A percentile compares a stretch with the other conserved stretches of the same genome.
Evolutionary conservation across 2,888 invertebrate genomes (phyloP).

Genomic region (Diogma glabrata): DNA sequence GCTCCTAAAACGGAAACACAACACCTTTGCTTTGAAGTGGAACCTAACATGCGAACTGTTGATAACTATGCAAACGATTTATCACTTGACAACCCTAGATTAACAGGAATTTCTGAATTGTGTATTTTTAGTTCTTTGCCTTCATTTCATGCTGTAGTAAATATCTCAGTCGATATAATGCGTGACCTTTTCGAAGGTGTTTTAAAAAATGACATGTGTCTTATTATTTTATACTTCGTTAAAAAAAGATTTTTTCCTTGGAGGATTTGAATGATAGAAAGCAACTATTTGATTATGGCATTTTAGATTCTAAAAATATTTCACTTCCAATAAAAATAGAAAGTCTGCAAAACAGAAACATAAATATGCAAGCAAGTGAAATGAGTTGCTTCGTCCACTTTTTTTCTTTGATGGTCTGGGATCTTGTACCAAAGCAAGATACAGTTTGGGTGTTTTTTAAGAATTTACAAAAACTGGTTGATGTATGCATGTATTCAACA

Average conservation of each 20-base stretch:
- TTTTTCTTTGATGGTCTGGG: not conserved
- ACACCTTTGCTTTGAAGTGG: not conserved
- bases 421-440: not conserved
- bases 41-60: not conserved
- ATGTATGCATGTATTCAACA: not conserved
- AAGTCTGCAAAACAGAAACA: not conserved
- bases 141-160: not conserved
- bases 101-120: not conserved
- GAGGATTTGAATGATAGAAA: not conserved
- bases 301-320: not conserved
- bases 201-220: not conserved
- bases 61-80: not conserved
- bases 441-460: not conserved
- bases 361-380: slow-evolving; percentile 1
- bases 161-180: not conserved
- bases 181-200: not conserved
- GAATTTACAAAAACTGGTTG: not conserved
- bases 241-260: not conserved
- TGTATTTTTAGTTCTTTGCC: not conserved
- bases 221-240: not conserved
- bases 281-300: not conserved
- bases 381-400: not conserved
- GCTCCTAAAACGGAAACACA: not conserved
- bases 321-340: not conserved
- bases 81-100: not conserved